Percentiles rank a stretch among this genome's conserved stretches.
Evolutionary conservation across 2,113 vertebrate species (phyloP).

Genomic region (Elaphurus davidianus): DNA sequence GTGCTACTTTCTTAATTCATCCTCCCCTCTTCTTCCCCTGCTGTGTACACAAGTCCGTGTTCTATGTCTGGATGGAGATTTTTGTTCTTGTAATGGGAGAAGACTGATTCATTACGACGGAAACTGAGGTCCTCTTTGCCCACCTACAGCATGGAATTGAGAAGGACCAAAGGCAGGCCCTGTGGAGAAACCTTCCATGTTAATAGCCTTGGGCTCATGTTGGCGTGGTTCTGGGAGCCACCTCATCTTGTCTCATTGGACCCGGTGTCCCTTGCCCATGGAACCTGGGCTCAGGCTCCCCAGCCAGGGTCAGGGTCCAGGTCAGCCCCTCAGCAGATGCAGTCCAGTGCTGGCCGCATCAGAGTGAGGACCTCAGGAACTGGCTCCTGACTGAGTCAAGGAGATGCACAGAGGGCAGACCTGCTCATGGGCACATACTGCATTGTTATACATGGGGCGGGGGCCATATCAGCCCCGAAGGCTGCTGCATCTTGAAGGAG

Average conservation of each 20-base stretch:
- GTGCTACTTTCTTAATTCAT: background rate
- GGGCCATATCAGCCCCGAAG: background rate
- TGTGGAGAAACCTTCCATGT: background rate
- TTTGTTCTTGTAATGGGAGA: background rate
- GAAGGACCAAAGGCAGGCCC: background rate
- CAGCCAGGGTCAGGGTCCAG: too few relatives aligned
- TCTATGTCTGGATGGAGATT: background rate
- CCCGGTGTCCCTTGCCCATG: rapidly evolving
- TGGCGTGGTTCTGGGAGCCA: background rate
- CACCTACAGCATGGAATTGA: background rate
- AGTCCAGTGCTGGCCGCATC: background rate
- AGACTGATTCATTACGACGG: background rate
- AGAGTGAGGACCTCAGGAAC: background rate
- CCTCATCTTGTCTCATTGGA: background rate
- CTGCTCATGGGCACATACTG: background rate
- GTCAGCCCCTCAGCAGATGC: background rate
- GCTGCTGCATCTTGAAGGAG: background rate
- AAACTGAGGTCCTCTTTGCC: background rate
- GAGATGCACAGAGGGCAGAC: background rate
- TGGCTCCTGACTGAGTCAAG: background rate
- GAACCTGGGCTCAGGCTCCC: background rate
- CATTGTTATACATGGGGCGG: background rate
- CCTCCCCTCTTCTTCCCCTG: background rate
- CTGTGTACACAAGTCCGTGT: background rate
- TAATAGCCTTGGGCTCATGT: background rate